phyloP scores from a whole-genome alignment of 2,113 vertebrate genomes.

The Zeus faber region DNA sequence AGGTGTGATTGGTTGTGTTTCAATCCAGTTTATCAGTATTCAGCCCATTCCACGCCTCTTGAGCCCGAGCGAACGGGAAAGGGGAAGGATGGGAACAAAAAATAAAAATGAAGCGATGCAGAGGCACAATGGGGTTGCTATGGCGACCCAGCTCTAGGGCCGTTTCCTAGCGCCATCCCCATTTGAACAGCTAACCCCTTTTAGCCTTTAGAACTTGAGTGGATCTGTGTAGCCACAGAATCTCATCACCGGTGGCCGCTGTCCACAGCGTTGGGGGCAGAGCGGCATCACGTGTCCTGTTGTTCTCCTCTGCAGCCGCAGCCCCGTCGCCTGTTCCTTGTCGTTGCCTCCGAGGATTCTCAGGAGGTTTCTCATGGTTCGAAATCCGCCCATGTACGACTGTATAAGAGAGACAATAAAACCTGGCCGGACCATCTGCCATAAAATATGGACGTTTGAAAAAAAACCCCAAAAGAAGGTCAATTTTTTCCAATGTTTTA shows the following conservation, averaged over 20 bases:
- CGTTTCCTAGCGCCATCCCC: constrained; percentile 17
- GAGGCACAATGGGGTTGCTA: constrained; percentile 30
- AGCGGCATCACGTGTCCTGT: background rate
- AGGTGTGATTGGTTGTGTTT: constrained; percentile 10
- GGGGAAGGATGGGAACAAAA: constrained; percentile 9
- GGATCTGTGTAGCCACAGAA: constrained; percentile 13
- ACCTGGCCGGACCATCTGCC: no score
- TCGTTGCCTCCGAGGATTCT: no score
- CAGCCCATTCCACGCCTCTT: constrained; percentile 2
- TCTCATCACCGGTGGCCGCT: constrained; percentile 1
- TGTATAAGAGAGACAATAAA: no score
- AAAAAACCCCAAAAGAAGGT: no score
- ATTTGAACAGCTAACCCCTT: constrained; percentile 32
- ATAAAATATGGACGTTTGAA: no score
- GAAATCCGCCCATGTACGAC: no score
- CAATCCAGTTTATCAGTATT: constrained; percentile 1
- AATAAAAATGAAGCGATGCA: no score
- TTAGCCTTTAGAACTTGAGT: constrained; percentile 21
- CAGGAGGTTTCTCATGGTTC: no score
- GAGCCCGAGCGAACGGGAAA: background rate
- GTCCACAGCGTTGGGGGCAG: background rate
- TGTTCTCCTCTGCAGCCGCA: background rate
- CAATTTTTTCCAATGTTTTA: no score
- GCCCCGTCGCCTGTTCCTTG: background rate
- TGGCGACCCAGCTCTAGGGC: constrained; percentile 30